Evolutionary conservation across 2,888 invertebrate genomes (phyloP).

Genomic region (Tipula lateralis): DNA sequence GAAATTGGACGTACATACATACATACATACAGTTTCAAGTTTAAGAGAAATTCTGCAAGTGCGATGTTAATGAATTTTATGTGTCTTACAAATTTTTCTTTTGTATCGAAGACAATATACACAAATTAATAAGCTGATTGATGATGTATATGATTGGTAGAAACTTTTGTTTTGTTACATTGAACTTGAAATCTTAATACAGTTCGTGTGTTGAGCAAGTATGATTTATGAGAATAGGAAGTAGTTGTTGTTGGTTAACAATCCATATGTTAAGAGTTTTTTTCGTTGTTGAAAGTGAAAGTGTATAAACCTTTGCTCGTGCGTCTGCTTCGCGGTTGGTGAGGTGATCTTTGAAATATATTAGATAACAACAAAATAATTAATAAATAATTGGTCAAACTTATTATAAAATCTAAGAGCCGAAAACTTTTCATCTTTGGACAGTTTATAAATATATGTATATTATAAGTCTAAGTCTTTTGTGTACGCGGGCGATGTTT

Average conservation of each 20-base stretch:
- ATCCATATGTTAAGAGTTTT: background rate
- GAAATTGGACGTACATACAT: background rate
- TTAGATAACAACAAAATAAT: background rate
- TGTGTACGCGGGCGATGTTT: background rate
- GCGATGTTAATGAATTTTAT: background rate
- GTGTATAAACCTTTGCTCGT: background rate
- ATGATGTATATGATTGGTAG: no score
- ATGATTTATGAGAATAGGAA: background rate
- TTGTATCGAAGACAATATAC: background rate
- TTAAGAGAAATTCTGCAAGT: background rate
- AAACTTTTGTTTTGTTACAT: background rate
- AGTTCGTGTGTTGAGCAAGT: background rate
- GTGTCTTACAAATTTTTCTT: background rate
- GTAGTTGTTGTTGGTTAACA: background rate
- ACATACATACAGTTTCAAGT: background rate
- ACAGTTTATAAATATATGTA: background rate
- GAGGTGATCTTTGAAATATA: background rate
- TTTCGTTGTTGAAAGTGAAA: background rate
- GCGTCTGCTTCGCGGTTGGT: background rate
- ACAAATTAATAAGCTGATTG: background rate
- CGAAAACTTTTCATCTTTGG: background rate
- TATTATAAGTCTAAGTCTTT: background rate
- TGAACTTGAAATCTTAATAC: background rate
- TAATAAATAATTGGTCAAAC: constrained; percentile 1
- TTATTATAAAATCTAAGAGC: background rate